Conservation (phyloP, 2,888 invertebrate genomes). For the Acanthococcus lagerstroemiae region DNA sequence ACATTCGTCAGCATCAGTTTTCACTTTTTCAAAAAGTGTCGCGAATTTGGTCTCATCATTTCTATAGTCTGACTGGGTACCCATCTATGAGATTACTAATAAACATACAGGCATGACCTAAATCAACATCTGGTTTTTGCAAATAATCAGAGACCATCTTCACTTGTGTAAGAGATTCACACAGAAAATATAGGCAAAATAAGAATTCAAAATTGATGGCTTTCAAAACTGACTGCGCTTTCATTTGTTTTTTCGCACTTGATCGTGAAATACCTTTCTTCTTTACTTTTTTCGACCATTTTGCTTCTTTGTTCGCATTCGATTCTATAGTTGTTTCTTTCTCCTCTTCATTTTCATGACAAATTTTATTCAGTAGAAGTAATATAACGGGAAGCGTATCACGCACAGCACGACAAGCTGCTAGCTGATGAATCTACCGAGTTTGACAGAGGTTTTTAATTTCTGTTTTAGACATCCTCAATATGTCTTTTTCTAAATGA, state of each 20-base stretch:
- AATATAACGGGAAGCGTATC: neutral
- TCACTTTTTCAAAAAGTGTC: neutral
- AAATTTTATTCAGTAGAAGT: neutral
- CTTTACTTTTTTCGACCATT: neutral
- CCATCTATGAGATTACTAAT: constrained; percentile 9
- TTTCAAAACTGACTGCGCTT: constrained; percentile 2
- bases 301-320: neutral
- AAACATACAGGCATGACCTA: neutral
- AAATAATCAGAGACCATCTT: constrained; percentile 22
- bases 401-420: neutral
- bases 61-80: neutral
- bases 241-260: neutral
- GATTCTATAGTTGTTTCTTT: neutral
- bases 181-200: constrained; percentile 1
- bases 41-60: neutral
- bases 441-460: neutral
- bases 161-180: constrained; percentile 10
- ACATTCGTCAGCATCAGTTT: neutral
- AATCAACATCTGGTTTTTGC: constrained; percentile 13
- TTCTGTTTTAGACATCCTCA: too few species aligned
- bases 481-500: neutral
- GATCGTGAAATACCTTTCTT: neutral
- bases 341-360: neutral
- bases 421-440: neutral
- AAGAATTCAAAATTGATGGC: constrained; percentile 14